Evolutionary conservation across 2,888 invertebrate species (phyloP), one percentile per base, ranked within the genome.

Genomic region (Catocala fraxini): DNA sequence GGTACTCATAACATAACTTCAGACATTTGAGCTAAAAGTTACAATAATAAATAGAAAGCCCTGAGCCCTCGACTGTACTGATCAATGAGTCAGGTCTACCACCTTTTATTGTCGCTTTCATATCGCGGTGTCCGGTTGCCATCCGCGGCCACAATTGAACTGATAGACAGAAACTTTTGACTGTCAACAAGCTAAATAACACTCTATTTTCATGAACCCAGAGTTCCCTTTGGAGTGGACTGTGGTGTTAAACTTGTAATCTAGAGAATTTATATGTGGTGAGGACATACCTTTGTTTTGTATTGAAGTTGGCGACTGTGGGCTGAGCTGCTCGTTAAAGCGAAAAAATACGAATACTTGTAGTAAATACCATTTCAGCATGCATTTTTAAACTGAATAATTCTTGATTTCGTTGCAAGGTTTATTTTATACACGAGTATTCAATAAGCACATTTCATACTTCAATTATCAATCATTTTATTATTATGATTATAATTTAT

Each of bases 81-180:
- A 91, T 93, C 91, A 92, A 88, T 83, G 81, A 83, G 83, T 83
- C 92, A 91, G 90, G 91, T 91, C 93, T 88, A 86, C 85, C 89
- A 91, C 93, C 93, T 93, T 93, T 93, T 93, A 92, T 92, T 91
- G 92, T 89, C 84, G 88, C 92, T 92, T 92, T 92, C 90, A 91
- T 89, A 87, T 79, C 83, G 88, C 91, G 89, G 92, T 92, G 92
- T 93, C 92, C 91, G 91, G 92, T 93, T 89, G 89, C 91, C 89
- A 90, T 91, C 90, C 90, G 88, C 81, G 79, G 75, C 75, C 68
- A 73, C 91, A 93, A 92, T 92, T 93, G 88, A 62, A 60, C 70
- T 73, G 63, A 70, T 77, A 84, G 61, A 61, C 78, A 73, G 74
- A 86, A 85, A 60, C 82, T 67, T 62, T 63, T 55, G 33, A 34